Percentiles rank a stretch among this genome's conserved stretches.
Evolutionary conservation across 2,797 vertebrate genomes (phyloP).

Genomic region (Kryptolebias ocellatus): DNA sequence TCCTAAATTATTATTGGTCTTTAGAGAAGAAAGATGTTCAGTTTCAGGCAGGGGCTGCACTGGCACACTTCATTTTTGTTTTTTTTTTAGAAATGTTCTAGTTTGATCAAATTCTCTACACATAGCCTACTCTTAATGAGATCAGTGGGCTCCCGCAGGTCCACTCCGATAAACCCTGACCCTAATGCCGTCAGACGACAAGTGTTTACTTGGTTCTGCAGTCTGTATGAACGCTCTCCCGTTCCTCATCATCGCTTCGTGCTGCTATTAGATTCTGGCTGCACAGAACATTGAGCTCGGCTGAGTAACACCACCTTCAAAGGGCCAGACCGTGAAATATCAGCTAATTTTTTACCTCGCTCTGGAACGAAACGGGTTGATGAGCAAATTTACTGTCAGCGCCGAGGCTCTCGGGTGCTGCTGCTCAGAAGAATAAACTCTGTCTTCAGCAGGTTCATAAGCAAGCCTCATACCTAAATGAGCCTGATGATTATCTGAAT

Average conservation of each 20-base stretch:
- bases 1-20: too few species aligned
- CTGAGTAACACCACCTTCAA: constrained; percentile 66
- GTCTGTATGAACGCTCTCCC: not conserved
- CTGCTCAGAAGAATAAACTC: constrained; percentile 15
- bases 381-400: constrained; percentile 71
- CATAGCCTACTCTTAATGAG: constrained; percentile 77
- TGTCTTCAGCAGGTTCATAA: constrained; percentile 34
- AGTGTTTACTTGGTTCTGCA: constrained; percentile 20
- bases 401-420: constrained; percentile 37
- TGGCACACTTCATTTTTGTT: too few species aligned
- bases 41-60: too few species aligned
- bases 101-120: constrained; percentile 79
- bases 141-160: constrained; percentile 73
- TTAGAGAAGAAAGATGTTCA: too few species aligned
- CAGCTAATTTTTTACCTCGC: constrained; percentile 69
- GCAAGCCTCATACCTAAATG: constrained; percentile 56
- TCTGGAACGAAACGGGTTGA: constrained; percentile 72
- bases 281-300: constrained; percentile 31
- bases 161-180: constrained; percentile 57
- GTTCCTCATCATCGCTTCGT: constrained; percentile 5
- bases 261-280: constrained; percentile 25
- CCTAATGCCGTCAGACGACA: constrained; percentile 56
- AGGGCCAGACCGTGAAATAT: constrained; percentile 70
- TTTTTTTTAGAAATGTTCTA: too few species aligned
- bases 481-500: constrained; percentile 72